A percentile compares a stretch with the other conserved stretches of the same genome.
phyloP scores from a whole-genome alignment of 2,888 invertebrate genomes.

The Aphidius colemani region DNA sequence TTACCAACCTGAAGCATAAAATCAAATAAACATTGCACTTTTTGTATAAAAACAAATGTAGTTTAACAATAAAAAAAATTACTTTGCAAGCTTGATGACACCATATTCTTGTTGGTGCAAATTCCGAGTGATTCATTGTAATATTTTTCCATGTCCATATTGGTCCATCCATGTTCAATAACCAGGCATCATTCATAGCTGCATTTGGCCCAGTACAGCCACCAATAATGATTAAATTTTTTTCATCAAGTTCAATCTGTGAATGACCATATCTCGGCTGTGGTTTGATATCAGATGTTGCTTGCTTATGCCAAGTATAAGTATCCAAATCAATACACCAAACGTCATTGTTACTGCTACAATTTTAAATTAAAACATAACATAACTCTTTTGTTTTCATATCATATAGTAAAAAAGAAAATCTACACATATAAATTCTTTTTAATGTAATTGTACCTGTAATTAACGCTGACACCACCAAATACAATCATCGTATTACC shows the following conservation, averaged over 20 bases:
- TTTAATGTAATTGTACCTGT: constrained; percentile 44
- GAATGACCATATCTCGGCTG: constrained; percentile 91
- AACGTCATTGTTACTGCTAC: constrained; percentile 71
- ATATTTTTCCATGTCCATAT: constrained; percentile 78
- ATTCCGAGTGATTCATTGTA: constrained; percentile 75
- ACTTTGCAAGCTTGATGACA: constrained; percentile 90
- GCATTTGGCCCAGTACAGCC: constrained; percentile 88
- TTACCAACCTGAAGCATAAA: constrained; percentile 66
- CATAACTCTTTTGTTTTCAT: background rate
- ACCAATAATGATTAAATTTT: constrained; percentile 77
- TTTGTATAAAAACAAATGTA: background rate
- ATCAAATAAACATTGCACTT: background rate
- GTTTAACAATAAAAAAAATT: constrained; percentile 33
- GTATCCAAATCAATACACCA: constrained; percentile 85
- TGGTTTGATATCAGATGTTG: constrained; percentile 72
- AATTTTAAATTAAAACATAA: constrained; percentile 29
- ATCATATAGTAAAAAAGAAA: background rate
- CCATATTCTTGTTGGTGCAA: constrained; percentile 87
- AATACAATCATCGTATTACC: constrained; percentile 83
- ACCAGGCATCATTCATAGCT: constrained; percentile 89
- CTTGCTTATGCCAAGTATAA: constrained; percentile 78
- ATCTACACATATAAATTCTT: no score
- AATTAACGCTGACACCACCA: constrained; percentile 65
- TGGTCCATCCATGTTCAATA: constrained; percentile 76
- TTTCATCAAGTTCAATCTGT: constrained; percentile 79